Base-by-base conservation (phyloP, 2,797 vertebrate species). In the Luscinia luscinia region DNA sequence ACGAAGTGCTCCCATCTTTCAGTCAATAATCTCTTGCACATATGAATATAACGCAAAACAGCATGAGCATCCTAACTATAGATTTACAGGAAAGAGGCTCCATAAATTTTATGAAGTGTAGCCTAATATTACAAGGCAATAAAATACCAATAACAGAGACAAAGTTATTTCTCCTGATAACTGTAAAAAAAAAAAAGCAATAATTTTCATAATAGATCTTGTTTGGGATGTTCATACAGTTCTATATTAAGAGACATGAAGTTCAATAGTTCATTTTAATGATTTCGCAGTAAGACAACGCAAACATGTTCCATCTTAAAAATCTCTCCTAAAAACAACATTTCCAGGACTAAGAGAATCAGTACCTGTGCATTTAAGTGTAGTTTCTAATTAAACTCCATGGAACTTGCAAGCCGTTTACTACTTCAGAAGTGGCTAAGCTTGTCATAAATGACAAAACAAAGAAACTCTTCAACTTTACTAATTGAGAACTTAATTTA, bases 401-500 rank as follows among this genome's bases (percentile, higher is more conserved):
- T 7, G 11, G 43, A 75, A 91, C 24, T 90, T 82, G 69, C 58
- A 84, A 82, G 57, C 18, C 30, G 3, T 92, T 87, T 90, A 40
- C 38, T 67, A 61, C 36, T 81, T 81, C 36, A 82, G 72, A 82
- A 78, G 46, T 21, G 64, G 45, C 32, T 74, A 11, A 7, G 52
- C n/a, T 63, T 78, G 32, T 66, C 45, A 10, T 32, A 58, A 87
- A 74, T 5, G 40, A 87, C n/a, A 72, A 95, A 92, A 87, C 18
- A 93, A 69, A 92, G 43, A 66, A 93, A 75, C 48, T 66, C 32
- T 86, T 85, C 79, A 87, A 87, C 90, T 93, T 94, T 20, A 74
- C 55, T 57, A 92, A 84, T 36, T 74, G 70, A 62, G 40, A 89
- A 58, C 36, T 87, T 70, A 73, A 76, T 55, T 95, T 90, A 93